Percentiles rank a stretch among this genome's conserved stretches.
phyloP scores from a whole-genome alignment of 2,113 vertebrate species.

The Amphiprion percula region DNA sequence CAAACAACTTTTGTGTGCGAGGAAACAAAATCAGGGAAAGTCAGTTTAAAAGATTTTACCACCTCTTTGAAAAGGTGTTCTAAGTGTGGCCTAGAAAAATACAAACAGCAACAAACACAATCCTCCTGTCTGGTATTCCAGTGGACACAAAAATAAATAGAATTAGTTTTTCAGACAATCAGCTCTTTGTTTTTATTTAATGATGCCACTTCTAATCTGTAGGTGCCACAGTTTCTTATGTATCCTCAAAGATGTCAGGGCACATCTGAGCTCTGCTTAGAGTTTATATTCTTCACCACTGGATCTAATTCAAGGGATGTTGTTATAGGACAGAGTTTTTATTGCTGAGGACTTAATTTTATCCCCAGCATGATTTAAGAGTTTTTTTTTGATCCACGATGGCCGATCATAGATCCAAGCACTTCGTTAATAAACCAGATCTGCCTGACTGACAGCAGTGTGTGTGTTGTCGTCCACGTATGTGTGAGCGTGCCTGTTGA shows the following conservation, averaged over 20 bases:
- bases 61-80: neutral
- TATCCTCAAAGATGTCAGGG: neutral
- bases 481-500: slow-evolving; percentile 6
- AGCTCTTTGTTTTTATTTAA: neutral
- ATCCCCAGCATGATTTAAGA: slow-evolving; percentile 22
- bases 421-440: neutral
- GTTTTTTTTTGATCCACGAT: slow-evolving; percentile 6
- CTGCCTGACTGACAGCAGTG: slow-evolving; percentile 9
- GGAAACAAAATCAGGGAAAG: slow-evolving; percentile 1
- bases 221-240: neutral
- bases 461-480: neutral
- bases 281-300: neutral
- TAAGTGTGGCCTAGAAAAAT: neutral
- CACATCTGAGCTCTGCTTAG: neutral
- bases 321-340: neutral
- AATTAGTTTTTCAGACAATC: neutral
- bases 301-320: slow-evolving; percentile 1
- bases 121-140: neutral
- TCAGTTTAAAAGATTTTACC: neutral
- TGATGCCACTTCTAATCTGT: slow-evolving; percentile 3
- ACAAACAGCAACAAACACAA: neutral
- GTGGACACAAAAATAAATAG: neutral
- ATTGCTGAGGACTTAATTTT: slow-evolving; percentile 32
- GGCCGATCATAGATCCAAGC: neutral
- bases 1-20: neutral